Evolutionary conservation across 2,113 vertebrate genomes (phyloP).

Genomic region (Mormoops blainvillei): DNA sequence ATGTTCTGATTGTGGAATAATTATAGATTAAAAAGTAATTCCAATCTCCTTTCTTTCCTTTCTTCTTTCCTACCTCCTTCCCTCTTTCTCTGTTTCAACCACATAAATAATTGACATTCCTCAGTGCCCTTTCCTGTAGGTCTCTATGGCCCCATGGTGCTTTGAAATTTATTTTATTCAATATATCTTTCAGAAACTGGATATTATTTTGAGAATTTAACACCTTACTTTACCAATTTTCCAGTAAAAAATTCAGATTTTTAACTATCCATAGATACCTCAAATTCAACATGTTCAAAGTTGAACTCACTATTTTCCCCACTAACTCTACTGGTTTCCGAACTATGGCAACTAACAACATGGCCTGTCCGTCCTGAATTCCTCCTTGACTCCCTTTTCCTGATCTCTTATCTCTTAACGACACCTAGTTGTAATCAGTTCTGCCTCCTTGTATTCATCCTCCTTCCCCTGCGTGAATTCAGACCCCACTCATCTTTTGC

Average conservation of each 20-base stretch:
- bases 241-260: not conserved
- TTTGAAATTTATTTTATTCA: not conserved
- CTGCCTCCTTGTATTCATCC: not conserved
- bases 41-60: not conserved
- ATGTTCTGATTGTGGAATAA: not conserved
- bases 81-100: not conserved
- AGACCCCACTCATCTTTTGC: not conserved
- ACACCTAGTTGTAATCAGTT: not conserved
- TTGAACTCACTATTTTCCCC: not conserved
- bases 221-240: not conserved
- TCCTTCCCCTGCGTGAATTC: not conserved
- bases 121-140: not conserved
- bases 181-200: not conserved
- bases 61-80: not conserved
- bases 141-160: not conserved
- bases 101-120: not conserved
- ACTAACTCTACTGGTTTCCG: not conserved
- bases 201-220: not conserved
- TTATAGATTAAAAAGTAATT: not conserved
- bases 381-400: not conserved
- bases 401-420: not conserved
- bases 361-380: not conserved
- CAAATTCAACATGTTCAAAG: not conserved
- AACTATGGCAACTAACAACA: not conserved
- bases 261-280: not conserved